Base-by-base conservation (phyloP, 2,113 vertebrate species). In the Menura novaehollandiae region DNA sequence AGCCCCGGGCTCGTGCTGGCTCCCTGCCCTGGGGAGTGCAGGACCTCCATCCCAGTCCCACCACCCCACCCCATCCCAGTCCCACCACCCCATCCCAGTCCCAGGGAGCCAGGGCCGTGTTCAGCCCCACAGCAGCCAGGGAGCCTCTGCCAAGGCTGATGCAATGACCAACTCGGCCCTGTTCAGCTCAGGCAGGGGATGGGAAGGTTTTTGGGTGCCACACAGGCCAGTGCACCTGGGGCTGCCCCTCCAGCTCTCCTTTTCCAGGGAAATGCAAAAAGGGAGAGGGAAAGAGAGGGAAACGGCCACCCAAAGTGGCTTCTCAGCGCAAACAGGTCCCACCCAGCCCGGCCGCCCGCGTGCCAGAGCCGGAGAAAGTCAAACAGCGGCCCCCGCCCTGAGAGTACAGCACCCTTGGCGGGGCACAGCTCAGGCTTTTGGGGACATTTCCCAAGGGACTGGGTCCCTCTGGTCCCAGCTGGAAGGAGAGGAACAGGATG, bases 351-450 rank as follows among this genome's bases (percentile, higher is more conserved):
- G 92, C 88, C 12, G 53, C 71, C 86, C 60, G 33, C 24, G 44
- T 66, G 91, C 96, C 91, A 83, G 52, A 74, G 85, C 71, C 0
- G 83, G 93, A 85, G 93, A 91, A 97, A 97, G 92, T 43, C 96
- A 97, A 97, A 97, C 93, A 97, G 68, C 17, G 78, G 93, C 91
- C 97, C 91, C 95, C 97, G 90, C 97, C 97, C 95, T 97, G 95
- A 4, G 90, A 96, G 44, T 87, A 94, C 97, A 97, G 91, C 13
- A 18, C 44, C 17, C 52, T 59, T 67, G 90, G 71, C 24, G 8
- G 88, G 49, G 58, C 91, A 62, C 43, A 56, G 84, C 91, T 64
- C 67, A 4, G 92, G 33, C 24, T 89, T 74, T 73, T 8, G 63
- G 74, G 74, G 87, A 56, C 75, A 35, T 27, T 63, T 51, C 85